A percentile compares a stretch with the other conserved stretches of the same genome.
These are phyloP conservation scores for Antennarius striatus DNA, from an alignment of 2,113 vertebrate genomes.

Conservation along the genomic window DNA sequence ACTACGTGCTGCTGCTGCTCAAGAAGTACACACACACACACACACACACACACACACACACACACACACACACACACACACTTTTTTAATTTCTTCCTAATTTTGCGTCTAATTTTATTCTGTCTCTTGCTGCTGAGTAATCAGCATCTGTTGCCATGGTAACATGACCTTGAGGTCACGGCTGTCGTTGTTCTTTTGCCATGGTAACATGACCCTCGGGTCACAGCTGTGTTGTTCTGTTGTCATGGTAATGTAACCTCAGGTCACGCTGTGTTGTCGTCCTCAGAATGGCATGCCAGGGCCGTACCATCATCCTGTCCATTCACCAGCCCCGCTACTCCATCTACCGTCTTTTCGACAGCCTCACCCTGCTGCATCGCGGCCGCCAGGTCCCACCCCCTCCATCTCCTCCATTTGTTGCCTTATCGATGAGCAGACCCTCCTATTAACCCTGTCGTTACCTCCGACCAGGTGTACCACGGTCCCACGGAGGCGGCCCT, in stretches of 20 bases:
- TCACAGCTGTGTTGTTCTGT: too few relatives aligned
- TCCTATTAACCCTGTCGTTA: too few relatives aligned
- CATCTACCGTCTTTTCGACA: conserved; percentile 91
- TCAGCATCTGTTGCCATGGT: too few relatives aligned
- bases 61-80: neutral
- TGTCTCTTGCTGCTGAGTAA: too few relatives aligned
- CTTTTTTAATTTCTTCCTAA: too few relatives aligned
- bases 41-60: neutral
- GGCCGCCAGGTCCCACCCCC: conserved; percentile 60
- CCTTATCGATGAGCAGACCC: too few relatives aligned
- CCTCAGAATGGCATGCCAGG: conserved; percentile 84
- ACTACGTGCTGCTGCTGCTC: conserved; percentile 88
- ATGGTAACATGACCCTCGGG: too few relatives aligned
- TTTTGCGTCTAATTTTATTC: too few relatives aligned
- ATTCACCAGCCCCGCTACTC: conserved; percentile 95
- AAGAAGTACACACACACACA: conserved; percentile 80
- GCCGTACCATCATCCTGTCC: conserved; percentile 92
- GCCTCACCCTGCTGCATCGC: conserved; percentile 70
- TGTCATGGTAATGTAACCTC: too few relatives aligned
- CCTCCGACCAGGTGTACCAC: conserved; percentile 82
- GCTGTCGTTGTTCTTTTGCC: too few relatives aligned
- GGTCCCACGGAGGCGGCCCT: conserved; percentile 82
- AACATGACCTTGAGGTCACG: too few relatives aligned
- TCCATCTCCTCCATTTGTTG: too few relatives aligned
- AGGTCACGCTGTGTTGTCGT: neutral